A percentile compares a stretch with the other conserved stretches of the same genome.
Conservation (phyloP, 2,888 invertebrate genomes). For the Diachrysia chrysitis region DNA sequence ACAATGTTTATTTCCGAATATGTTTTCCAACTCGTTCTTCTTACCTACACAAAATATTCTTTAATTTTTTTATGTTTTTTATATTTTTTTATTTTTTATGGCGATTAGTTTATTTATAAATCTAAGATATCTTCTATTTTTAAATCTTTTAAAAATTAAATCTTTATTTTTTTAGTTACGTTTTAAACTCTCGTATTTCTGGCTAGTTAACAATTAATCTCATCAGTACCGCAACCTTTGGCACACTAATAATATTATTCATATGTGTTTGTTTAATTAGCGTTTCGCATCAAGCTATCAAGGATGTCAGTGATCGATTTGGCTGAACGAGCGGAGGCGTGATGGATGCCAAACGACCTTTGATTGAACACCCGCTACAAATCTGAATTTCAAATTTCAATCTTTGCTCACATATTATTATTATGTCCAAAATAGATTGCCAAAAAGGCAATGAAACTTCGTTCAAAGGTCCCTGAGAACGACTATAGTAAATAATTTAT, state of each 20-base stretch:
- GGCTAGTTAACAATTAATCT: too few species aligned
- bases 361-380: constrained; percentile 24
- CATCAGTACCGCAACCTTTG: too few species aligned
- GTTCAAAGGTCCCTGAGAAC: background rate
- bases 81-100: too few species aligned
- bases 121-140: too few species aligned
- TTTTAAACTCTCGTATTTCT: too few species aligned
- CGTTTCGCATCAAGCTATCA: constrained; percentile 8
- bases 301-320: constrained; percentile 30
- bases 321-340: constrained; percentile 9
- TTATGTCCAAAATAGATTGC: background rate
- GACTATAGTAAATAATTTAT: background rate
- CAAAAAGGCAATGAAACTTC: background rate
- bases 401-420: background rate
- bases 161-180: background rate
- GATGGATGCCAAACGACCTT: constrained; percentile 22
- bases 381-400: constrained; percentile 6
- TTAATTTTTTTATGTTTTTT: too few species aligned
- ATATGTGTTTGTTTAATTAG: constrained; percentile 4
- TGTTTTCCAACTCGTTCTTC: too few species aligned
- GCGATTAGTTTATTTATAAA: too few species aligned
- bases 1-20: too few species aligned
- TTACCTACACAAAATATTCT: too few species aligned
- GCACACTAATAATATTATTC: background rate
- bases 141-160: too few species aligned